phyloP scores from a whole-genome alignment of 2,888 invertebrate species.

The Pseudococcus viburni region DNA sequence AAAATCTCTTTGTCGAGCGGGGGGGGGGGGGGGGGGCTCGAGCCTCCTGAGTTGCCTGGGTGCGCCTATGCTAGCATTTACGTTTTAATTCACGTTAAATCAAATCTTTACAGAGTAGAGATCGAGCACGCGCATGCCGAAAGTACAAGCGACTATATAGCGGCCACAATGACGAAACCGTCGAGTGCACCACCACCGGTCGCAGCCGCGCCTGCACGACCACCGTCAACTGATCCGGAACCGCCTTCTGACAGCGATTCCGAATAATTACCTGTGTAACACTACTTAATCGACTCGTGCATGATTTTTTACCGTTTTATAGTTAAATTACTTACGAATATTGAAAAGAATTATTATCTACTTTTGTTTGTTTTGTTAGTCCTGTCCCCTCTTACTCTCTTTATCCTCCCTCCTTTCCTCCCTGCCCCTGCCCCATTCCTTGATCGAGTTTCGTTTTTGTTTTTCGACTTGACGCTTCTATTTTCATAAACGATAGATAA shows the following conservation, averaged over 20 bases:
- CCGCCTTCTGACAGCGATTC: slow-evolving; percentile 53
- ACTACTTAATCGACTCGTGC: not conserved
- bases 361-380: too few species aligned
- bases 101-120: slow-evolving; percentile 78
- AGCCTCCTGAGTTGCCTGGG: too few species aligned
- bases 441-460: not conserved
- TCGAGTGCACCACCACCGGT: not conserved
- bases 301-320: not conserved
- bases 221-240: not conserved
- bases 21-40: too few species aligned
- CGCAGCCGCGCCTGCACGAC: not conserved
- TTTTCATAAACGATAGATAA: too few species aligned
- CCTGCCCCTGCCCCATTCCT: too few species aligned
- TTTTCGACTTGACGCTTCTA: not conserved
- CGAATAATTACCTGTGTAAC: not conserved
- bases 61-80: too few species aligned
- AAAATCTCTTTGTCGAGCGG: too few species aligned
- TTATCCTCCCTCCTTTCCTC: too few species aligned
- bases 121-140: slow-evolving; percentile 89
- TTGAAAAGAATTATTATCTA: too few species aligned
- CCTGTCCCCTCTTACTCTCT: too few species aligned
- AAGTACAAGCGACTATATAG: slow-evolving; percentile 77
- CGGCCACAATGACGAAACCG: slow-evolving; percentile 73
- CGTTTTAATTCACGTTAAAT: not conserved
- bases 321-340: too few species aligned